Percentiles rank a stretch among this genome's conserved stretches.
These are phyloP conservation scores for Strigamia crassipes DNA, from an alignment of 2,888 invertebrate genomes.

Conservation along the genomic window DNA sequence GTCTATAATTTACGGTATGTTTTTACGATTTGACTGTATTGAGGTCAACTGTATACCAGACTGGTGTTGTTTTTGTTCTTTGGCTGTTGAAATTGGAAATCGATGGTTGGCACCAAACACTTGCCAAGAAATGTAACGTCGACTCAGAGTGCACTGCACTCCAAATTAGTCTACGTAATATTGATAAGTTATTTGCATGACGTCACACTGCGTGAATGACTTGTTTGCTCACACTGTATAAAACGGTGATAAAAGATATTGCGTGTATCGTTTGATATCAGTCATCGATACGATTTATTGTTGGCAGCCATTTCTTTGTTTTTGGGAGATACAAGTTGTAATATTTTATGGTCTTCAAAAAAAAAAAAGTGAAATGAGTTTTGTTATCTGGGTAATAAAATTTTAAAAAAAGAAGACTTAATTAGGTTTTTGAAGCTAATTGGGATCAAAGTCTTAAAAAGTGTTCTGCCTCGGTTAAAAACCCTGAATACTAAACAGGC, in stretches of 20 bases:
- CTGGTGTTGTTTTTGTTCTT: neutral
- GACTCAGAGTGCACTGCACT: neutral
- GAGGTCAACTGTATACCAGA: neutral
- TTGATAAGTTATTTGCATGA: neutral
- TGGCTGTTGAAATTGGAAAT: neutral
- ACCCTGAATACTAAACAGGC: too few species aligned
- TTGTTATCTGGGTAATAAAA: too few species aligned
- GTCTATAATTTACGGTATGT: neutral
- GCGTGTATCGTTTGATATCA: too few species aligned
- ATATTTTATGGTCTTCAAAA: too few species aligned
- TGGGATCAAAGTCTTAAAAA: too few species aligned
- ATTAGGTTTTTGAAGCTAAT: too few species aligned
- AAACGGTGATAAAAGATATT: neutral
- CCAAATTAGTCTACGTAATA: conserved; percentile 10
- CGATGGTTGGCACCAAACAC: neutral
- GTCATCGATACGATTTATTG: too few species aligned
- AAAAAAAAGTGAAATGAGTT: too few species aligned
- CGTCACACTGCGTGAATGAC: conserved; percentile 1
- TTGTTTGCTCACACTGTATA: neutral
- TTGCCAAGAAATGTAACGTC: neutral
- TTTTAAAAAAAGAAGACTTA: too few species aligned
- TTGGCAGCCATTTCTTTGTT: too few species aligned
- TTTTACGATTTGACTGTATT: neutral
- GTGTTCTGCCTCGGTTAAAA: too few species aligned
- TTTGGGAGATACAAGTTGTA: too few species aligned